These are phyloP conservation scores for Cepphus grylle DNA, from an alignment of 2,113 vertebrate species.

Conservation along the genomic window DNA sequence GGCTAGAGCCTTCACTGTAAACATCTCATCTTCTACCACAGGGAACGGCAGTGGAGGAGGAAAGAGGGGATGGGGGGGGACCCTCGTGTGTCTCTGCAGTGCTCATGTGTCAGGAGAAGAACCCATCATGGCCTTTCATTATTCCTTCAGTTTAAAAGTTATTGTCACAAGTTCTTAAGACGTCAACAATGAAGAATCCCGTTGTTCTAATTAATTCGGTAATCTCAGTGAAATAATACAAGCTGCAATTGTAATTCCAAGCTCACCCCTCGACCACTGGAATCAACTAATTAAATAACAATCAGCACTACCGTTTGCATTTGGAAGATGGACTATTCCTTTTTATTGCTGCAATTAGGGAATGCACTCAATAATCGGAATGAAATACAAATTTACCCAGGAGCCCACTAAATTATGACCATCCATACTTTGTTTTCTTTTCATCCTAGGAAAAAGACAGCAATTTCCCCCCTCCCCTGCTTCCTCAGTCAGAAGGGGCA, in stretches of 20 bases:
- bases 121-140: background rate
- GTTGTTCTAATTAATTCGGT: constrained; percentile 76
- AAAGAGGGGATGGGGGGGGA: background rate
- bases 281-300: constrained; percentile 80
- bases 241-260: constrained; percentile 71
- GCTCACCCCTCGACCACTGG: constrained; percentile 74
- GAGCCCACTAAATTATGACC: constrained; percentile 74
- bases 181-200: constrained; percentile 61
- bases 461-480: background rate
- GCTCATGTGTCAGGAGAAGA: background rate
- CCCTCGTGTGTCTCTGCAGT: background rate
- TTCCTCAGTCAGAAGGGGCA: background rate
- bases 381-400: constrained; percentile 75
- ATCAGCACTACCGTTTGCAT: constrained; percentile 65
- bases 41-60: background rate
- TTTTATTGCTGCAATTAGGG: constrained; percentile 78
- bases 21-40: background rate
- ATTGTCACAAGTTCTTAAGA: constrained; percentile 61
- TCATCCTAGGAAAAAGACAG: background rate
- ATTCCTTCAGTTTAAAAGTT: constrained; percentile 35
- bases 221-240: constrained; percentile 71
- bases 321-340: constrained; percentile 70
- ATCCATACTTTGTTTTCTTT: constrained; percentile 67
- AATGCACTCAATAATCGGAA: constrained; percentile 71
- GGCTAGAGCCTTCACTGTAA: background rate